Conservation (phyloP, 2,113 vertebrate species). For the Verasper variegatus region DNA sequence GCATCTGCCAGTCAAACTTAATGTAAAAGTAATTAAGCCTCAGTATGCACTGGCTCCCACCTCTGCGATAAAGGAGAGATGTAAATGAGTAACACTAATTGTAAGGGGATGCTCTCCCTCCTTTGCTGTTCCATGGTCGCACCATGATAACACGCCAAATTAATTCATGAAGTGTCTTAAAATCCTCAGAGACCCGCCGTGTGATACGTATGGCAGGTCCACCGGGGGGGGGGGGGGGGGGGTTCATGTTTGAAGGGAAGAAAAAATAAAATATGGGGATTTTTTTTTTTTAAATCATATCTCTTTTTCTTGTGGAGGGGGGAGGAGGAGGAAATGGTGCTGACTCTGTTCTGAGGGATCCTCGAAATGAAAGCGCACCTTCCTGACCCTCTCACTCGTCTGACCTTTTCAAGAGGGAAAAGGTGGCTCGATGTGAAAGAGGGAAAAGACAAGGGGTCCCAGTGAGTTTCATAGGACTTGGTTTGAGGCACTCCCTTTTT, state of each 20-base stretch:
- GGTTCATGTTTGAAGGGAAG: slow-evolving; percentile 27
- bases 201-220: slow-evolving; percentile 35
- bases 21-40: slow-evolving; percentile 76
- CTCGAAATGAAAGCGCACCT: slow-evolving; percentile 67
- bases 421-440: slow-evolving; percentile 25
- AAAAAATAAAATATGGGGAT: not conserved
- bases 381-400: slow-evolving; percentile 44
- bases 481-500: slow-evolving; percentile 61
- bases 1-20: slow-evolving; percentile 69
- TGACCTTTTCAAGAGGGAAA: slow-evolving; percentile 60
- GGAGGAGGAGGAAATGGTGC: slow-evolving; percentile 15
- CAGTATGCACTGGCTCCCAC: slow-evolving; percentile 54
- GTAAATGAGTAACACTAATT: slow-evolving; percentile 75
- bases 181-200: slow-evolving; percentile 50
- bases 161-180: slow-evolving; percentile 67
- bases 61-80: slow-evolving; percentile 72
- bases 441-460: slow-evolving; percentile 6
- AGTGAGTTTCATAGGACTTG: slow-evolving; percentile 39
- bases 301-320: slow-evolving; percentile 1
- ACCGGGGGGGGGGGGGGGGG: not conserved
- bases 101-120: slow-evolving; percentile 53
- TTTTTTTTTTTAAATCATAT: slow-evolving; percentile 21
- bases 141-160: slow-evolving; percentile 51
- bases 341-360: slow-evolving; percentile 39
- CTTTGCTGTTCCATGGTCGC: slow-evolving; percentile 41